Evolutionary conservation across 1,140 invertebrate genomes (phyloP).

Genomic region (Drosophila aff.): DNA sequence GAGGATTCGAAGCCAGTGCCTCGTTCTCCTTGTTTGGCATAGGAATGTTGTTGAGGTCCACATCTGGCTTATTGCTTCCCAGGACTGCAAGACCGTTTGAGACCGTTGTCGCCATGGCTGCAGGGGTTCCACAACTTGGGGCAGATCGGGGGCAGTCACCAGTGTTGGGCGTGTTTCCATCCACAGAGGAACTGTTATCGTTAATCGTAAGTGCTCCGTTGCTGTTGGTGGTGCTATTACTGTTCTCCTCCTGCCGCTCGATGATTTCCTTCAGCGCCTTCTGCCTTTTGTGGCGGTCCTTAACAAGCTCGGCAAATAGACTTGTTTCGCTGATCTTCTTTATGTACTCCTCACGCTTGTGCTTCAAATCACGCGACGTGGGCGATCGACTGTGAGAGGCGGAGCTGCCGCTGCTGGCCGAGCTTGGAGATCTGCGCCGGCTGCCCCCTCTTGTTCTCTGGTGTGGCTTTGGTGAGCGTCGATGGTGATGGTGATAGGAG

Average conservation of each 20-base stretch:
- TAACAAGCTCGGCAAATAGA: slow-evolving; percentile 94
- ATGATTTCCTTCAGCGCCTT: slow-evolving; percentile 88
- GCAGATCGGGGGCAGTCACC: slow-evolving; percentile 38
- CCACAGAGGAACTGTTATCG: slow-evolving; percentile 81
- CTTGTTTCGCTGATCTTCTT: slow-evolving; percentile 93
- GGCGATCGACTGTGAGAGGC: slow-evolving; percentile 65
- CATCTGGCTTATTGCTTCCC: slow-evolving; percentile 63
- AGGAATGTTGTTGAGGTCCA: slow-evolving; percentile 88
- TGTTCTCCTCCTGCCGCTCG: slow-evolving; percentile 88
- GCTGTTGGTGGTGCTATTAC: slow-evolving; percentile 77
- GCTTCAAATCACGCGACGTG: slow-evolving; percentile 80
- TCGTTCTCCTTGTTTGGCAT: slow-evolving; percentile 85
- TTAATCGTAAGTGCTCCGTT: slow-evolving; percentile 77
- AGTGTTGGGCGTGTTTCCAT: slow-evolving; percentile 69
- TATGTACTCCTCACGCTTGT: slow-evolving; percentile 87
- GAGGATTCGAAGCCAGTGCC: slow-evolving; percentile 32
- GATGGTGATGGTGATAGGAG: slow-evolving; percentile 69
- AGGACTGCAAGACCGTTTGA: slow-evolving; percentile 65
- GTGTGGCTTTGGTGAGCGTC: slow-evolving; percentile 52
- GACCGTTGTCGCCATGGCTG: slow-evolving; percentile 38
- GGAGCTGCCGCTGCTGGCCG: slow-evolving; percentile 64
- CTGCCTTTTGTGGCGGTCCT: slow-evolving; percentile 92
- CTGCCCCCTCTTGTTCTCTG: slow-evolving; percentile 55
- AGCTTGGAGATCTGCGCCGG: slow-evolving; percentile 68
- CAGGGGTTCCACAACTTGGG: slow-evolving; percentile 36